These are phyloP conservation scores for Mya arenaria DNA, from an alignment of 1,140 invertebrate genomes.

Conservation along the genomic window DNA sequence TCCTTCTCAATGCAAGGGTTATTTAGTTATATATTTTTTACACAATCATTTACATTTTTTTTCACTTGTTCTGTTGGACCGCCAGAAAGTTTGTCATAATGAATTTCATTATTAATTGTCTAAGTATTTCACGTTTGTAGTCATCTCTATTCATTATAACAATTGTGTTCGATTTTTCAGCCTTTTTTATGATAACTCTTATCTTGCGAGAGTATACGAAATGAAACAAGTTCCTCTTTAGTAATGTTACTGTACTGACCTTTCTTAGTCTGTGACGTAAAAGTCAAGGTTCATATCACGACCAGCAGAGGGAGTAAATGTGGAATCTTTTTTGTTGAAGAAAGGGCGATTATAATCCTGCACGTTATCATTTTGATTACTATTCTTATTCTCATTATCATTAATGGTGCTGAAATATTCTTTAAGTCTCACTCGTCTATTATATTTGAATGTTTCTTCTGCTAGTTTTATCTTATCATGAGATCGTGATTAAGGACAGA, in stretches of 20 bases:
- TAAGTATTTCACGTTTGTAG: not conserved
- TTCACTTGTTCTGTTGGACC: not conserved
- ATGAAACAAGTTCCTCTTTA: not conserved
- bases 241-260: not conserved
- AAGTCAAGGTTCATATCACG: slow-evolving; percentile 28
- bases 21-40: not conserved
- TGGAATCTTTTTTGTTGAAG: slow-evolving; percentile 15
- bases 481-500: slow-evolving; percentile 9
- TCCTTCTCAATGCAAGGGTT: not conserved
- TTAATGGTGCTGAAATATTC: slow-evolving; percentile 12
- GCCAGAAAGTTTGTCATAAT: not conserved
- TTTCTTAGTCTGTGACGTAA: slow-evolving; percentile 8
- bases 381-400: not conserved
- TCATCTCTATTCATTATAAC: not conserved
- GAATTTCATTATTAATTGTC: not conserved
- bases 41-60: not conserved
- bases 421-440: not conserved
- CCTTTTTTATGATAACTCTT: not conserved
- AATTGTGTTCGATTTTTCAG: not conserved
- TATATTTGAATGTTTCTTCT: slow-evolving; percentile 31
- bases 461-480: slow-evolving; percentile 35
- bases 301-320: slow-evolving; percentile 8
- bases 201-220: not conserved
- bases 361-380: not conserved
- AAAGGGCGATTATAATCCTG: not conserved